Evolutionary conservation across 2,113 vertebrate species (phyloP).

Genomic region (Stegastes partitus): DNA sequence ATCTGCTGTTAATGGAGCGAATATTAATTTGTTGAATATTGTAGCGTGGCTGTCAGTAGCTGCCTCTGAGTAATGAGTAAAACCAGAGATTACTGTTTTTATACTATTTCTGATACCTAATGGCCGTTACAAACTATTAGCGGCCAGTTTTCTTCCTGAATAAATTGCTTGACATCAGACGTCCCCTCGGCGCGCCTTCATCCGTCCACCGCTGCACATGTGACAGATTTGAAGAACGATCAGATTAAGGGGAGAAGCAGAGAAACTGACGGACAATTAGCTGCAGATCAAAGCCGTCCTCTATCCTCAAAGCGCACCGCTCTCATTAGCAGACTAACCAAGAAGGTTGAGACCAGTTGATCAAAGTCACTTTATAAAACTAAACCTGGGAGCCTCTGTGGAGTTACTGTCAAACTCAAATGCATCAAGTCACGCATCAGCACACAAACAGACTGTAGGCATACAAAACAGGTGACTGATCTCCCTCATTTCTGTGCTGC

Average conservation of each 20-base stretch:
- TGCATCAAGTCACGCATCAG: neutral
- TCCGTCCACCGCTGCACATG: neutral
- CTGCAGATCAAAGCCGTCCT: conserved; percentile 42
- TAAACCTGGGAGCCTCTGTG: conserved; percentile 1
- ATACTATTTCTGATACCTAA: too few relatives aligned
- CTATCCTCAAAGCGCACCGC: neutral
- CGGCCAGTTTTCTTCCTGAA: neutral
- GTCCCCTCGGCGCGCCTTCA: neutral
- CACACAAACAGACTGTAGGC: neutral
- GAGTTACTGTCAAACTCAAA: neutral
- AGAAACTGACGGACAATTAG: conserved; percentile 33
- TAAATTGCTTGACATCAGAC: neutral
- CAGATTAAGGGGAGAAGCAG: neutral
- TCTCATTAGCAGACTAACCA: conserved; percentile 46
- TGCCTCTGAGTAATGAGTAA: too few relatives aligned
- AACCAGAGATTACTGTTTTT: too few relatives aligned
- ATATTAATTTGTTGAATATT: too few relatives aligned
- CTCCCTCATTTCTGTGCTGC: too few relatives aligned
- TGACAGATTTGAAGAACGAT: conserved; percentile 13
- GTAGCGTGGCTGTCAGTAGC: too few relatives aligned
- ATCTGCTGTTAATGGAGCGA: too few relatives aligned
- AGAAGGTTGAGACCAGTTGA: conserved; percentile 32
- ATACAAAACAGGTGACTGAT: neutral
- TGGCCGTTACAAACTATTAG: too few relatives aligned
- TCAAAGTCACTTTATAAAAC: conserved; percentile 49